Conservation (phyloP, 2,888 invertebrate genomes). For the Venusia cambrica region DNA sequence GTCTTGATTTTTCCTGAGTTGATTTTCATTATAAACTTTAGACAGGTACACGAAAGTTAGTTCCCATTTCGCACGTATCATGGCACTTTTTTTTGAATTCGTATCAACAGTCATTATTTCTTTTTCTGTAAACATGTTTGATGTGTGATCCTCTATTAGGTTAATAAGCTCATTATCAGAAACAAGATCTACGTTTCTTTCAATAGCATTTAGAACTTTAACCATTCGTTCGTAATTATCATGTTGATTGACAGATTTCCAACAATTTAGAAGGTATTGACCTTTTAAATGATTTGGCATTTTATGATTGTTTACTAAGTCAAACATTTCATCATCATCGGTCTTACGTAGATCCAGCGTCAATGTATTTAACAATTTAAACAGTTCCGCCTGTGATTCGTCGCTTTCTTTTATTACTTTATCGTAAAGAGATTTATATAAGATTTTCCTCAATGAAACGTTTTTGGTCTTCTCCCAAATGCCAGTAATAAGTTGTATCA, state of each 20-base stretch:
- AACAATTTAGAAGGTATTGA: slow-evolving; percentile 25
- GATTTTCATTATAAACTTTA: slow-evolving; percentile 9
- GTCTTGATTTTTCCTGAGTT: slow-evolving; percentile 12
- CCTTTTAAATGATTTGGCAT: slow-evolving; percentile 3
- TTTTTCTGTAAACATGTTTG: slow-evolving; percentile 14
- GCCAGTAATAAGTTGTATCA: slow-evolving; percentile 35
- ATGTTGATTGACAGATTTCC: slow-evolving; percentile 16
- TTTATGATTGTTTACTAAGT: slow-evolving; percentile 21
- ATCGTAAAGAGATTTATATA: slow-evolving; percentile 41
- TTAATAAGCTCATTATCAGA: slow-evolving; percentile 10
- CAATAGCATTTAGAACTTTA: slow-evolving; percentile 9
- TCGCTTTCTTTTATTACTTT: slow-evolving; percentile 31
- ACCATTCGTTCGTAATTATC: slow-evolving; percentile 10
- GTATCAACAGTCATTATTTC: slow-evolving; percentile 8
- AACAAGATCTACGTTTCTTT: slow-evolving; percentile 1
- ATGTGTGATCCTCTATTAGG: slow-evolving; percentile 15
- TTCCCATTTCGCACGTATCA: slow-evolving; percentile 18
- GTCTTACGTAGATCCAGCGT: slow-evolving; percentile 42
- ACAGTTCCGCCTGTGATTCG: slow-evolving; percentile 34
- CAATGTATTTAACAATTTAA: slow-evolving; percentile 41
- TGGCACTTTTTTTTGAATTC: not conserved
- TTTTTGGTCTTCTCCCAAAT: slow-evolving; percentile 50
- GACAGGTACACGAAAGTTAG: slow-evolving; percentile 13
- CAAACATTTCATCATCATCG: slow-evolving; percentile 46
- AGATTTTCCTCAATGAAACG: slow-evolving; percentile 42